Percentiles rank a stretch among this genome's conserved stretches.
Conservation (phyloP, 2,888 invertebrate species). For the Phrixothrix hirtus region DNA sequence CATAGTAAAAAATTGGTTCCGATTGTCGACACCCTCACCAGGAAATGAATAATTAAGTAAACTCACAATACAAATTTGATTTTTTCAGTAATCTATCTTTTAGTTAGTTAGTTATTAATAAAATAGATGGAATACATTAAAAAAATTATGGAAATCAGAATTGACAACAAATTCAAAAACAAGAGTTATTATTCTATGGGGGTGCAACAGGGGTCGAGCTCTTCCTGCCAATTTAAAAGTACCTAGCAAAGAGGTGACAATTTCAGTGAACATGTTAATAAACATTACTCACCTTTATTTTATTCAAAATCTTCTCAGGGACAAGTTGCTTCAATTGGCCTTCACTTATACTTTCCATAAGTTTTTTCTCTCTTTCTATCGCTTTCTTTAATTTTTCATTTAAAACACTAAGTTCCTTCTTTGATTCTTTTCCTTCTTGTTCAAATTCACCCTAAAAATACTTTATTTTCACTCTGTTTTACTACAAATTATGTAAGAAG, state of each 20-base stretch:
- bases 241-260: background rate
- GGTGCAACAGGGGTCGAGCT: too few species aligned
- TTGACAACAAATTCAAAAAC: too few species aligned
- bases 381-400: slow-evolving; percentile 50
- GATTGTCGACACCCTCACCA: too few species aligned
- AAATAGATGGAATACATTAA: too few species aligned
- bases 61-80: too few species aligned
- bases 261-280: background rate
- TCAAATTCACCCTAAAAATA: slow-evolving; percentile 57
- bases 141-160: too few species aligned
- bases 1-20: too few species aligned
- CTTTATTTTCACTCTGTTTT: background rate
- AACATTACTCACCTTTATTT: slow-evolving; percentile 49
- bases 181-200: too few species aligned
- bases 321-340: slow-evolving; percentile 34
- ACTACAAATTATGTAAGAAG: slow-evolving; percentile 4
- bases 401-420: slow-evolving; percentile 55
- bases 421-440: slow-evolving; percentile 55
- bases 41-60: too few species aligned
- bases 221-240: background rate
- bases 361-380: slow-evolving; percentile 50
- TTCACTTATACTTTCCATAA: slow-evolving; percentile 44
- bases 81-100: too few species aligned
- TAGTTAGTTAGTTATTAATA: too few species aligned
- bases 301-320: slow-evolving; percentile 49